Percentiles rank a stretch among this genome's conserved stretches.
Conservation (phyloP, 2,113 vertebrate species). For the Leucoraja erinaceus region DNA sequence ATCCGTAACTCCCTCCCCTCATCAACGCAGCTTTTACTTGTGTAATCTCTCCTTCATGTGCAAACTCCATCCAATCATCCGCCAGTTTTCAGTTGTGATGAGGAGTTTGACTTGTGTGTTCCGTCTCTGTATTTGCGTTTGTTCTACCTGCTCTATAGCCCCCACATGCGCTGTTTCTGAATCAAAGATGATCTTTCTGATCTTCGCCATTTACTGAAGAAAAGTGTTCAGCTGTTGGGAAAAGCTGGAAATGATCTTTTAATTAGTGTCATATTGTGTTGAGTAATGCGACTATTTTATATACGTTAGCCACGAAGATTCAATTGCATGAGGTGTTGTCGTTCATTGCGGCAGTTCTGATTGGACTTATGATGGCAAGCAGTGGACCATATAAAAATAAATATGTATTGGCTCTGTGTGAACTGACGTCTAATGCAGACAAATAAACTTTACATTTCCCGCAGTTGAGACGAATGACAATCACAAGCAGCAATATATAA, state of each 20-base stretch:
- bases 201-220: neutral
- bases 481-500: neutral
- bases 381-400: neutral
- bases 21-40: neutral
- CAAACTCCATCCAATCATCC: neutral
- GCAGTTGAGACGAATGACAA: neutral
- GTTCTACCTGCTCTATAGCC: neutral
- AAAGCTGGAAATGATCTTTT: neutral
- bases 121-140: neutral
- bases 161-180: neutral
- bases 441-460: neutral
- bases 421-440: too few species aligned
- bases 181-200: neutral
- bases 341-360: neutral
- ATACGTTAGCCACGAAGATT: neutral
- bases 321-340: neutral
- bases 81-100: neutral
- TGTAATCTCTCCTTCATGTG: neutral
- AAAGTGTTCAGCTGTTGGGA: neutral
- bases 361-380: neutral
- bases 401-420: neutral
- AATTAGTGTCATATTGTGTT: slow-evolving; percentile 6
- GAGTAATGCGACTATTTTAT: neutral
- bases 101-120: neutral
- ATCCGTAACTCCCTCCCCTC: neutral